Percentiles rank a stretch among this genome's conserved stretches.
These are phyloP conservation scores for Cyphotilapia sp. DNA, from an alignment of 2,113 vertebrate genomes.

Conservation along the genomic window DNA sequence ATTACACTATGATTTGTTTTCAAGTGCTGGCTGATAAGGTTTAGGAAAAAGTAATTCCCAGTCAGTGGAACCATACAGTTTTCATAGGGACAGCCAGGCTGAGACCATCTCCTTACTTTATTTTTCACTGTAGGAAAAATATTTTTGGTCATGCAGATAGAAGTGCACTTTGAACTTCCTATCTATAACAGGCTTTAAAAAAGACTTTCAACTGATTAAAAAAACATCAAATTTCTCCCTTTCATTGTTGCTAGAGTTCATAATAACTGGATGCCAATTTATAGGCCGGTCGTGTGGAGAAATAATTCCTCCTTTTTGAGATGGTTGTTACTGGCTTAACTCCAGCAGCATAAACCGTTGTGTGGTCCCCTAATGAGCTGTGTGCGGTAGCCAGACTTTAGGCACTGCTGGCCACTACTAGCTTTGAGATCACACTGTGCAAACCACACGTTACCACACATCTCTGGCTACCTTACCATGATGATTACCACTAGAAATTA, in stretches of 20 bases:
- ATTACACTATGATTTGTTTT: not conserved
- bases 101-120: not conserved
- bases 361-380: not conserved
- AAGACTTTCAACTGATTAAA: not conserved
- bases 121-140: not conserved
- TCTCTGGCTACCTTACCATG: not conserved
- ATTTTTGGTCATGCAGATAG: not conserved
- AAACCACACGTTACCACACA: not conserved
- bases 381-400: not conserved
- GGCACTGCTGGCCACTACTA: not conserved
- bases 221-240: not conserved
- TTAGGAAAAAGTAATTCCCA: not conserved
- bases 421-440: not conserved
- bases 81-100: not conserved
- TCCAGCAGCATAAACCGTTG: not conserved
- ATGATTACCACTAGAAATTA: not conserved
- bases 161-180: not conserved
- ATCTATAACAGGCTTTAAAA: not conserved
- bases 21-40: not conserved
- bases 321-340: not conserved
- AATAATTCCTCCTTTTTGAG: not conserved
- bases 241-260: not conserved
- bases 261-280: not conserved
- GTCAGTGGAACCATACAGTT: not conserved
- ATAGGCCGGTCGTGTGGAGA: not conserved